Evolutionary conservation across 2,113 vertebrate genomes (phyloP), one percentile per base, ranked within the genome.

Genomic region (Typhlomys cinereus): DNA sequence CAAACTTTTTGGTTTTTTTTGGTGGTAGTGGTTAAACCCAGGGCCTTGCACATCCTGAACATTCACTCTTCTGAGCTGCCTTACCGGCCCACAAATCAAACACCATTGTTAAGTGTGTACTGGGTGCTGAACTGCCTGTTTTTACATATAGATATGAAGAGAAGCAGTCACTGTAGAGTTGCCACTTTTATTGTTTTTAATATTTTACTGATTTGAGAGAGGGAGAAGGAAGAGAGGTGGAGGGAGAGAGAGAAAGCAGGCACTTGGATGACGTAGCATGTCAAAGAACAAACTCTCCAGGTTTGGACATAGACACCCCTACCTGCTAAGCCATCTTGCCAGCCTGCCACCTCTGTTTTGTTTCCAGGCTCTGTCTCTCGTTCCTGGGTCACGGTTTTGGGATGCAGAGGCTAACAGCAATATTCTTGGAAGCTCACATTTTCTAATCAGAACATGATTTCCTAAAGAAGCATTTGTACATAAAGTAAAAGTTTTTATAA

Each of bases 351-450:
- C 34, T 66, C 31, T 85, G 34, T 36, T 62, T 46, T 86, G 20
- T 89, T 85, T 82, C 76, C 4, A 89, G 46, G 15, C 7, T 81
- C 46, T 39, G 4, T 69, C 46, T 70, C 29, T 71, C 91, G 52
- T n/a, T 84, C 76, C 52, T 50, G 27, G 54, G 50, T 69, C 36
- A 44, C 89, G 20, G 21, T 85, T 92, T 90, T 90, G 86, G 85
- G 93, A 90, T 54, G 9, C 3, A 70, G 57, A 79, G 15, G 41
- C 66, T 59, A 82, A 78, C 46, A 31, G 29, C 74, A 64, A 59
- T 76, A 89, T 70, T 64, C 21, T 29, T 79, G 48, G 74, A 93
- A 82, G 59, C 17, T 93, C 46, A 66, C 6, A 6, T 83, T 94
- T 95, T 81, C 78, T 74, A 66, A 61, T 88, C 34, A 34, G 50